These are phyloP conservation scores for Plagiodera versicolora DNA, from an alignment of 2,888 invertebrate genomes.

Conservation along the genomic window DNA sequence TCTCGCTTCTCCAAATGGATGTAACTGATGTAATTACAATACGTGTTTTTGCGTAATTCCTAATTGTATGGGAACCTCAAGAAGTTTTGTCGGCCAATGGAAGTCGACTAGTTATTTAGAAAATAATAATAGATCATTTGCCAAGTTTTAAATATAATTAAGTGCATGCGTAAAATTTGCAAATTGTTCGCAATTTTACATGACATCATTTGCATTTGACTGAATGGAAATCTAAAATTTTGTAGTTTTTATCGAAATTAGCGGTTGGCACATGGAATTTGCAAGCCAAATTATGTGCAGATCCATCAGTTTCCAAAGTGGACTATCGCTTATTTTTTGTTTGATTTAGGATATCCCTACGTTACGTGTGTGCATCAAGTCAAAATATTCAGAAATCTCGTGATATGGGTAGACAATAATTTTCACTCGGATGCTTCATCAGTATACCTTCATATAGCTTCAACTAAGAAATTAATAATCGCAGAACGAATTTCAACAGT, in stretches of 20 bases:
- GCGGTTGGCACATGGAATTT: constrained; percentile 42
- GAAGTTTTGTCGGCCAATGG: constrained; percentile 41
- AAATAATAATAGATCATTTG: constrained; percentile 50
- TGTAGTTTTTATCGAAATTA: constrained; percentile 44
- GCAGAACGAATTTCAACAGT: too few relatives aligned
- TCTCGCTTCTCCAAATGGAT: constrained; percentile 36
- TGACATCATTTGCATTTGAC: constrained; percentile 48
- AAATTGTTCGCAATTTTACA: constrained; percentile 50
- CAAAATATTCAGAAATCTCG: constrained; percentile 14
- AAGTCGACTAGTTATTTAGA: constrained; percentile 45
- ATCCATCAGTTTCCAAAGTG: constrained; percentile 34
- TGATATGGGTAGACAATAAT: constrained; percentile 12
- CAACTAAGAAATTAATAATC: too few relatives aligned
- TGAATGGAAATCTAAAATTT: constrained; percentile 48
- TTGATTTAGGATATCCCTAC: constrained; percentile 13
- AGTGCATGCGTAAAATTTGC: constrained; percentile 49
- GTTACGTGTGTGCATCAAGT: constrained; percentile 18
- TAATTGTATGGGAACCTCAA: constrained; percentile 43
- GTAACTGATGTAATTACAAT: constrained; percentile 41
- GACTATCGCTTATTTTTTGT: constrained; percentile 34
- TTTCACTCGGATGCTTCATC: too few relatives aligned
- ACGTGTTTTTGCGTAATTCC: constrained; percentile 41
- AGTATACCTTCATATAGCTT: too few relatives aligned
- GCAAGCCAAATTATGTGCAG: constrained; percentile 44
- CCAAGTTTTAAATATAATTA: constrained; percentile 47